Conservation (phyloP, 64 coral and sea anemone genomes). For the Porites australiensis region DNA sequence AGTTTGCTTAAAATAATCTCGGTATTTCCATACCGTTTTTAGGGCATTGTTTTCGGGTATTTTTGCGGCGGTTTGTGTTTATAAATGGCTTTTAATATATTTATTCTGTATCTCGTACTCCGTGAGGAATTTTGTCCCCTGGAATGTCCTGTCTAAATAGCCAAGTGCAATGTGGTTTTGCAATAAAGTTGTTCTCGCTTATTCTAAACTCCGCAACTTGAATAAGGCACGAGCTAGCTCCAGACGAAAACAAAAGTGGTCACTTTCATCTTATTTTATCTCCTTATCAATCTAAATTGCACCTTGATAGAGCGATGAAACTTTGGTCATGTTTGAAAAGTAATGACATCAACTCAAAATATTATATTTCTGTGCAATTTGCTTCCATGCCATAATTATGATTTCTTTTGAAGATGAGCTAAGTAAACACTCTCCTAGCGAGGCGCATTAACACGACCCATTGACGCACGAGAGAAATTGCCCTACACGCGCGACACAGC, state of each 20-base stretch:
- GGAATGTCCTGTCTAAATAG: constrained; percentile 26
- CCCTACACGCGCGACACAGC: not conserved
- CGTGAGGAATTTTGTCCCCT: not conserved
- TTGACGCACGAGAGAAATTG: constrained; percentile 68
- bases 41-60: constrained; percentile 27
- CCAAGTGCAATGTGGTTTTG: constrained; percentile 35
- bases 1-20: constrained; percentile 52
- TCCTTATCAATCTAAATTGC: constrained; percentile 8
- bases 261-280: constrained; percentile 8
- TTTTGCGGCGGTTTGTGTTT: constrained; percentile 5
- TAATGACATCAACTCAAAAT: not conserved
- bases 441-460: constrained; percentile 20
- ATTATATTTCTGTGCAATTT: constrained; percentile 51
- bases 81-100: constrained; percentile 5
- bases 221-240: not conserved
- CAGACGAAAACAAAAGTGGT: not conserved
- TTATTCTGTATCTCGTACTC: not conserved
- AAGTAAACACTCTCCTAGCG: constrained; percentile 63
- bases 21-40: constrained; percentile 34
- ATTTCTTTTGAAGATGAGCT: constrained; percentile 67
- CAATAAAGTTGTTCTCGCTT: constrained; percentile 1
- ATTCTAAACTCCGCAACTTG: constrained; percentile 22
- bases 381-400: constrained; percentile 60
- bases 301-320: constrained; percentile 17
- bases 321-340: not conserved